phyloP scores from a whole-genome alignment of 2,888 invertebrate genomes.

The Hemistola chrysoprasaria region DNA sequence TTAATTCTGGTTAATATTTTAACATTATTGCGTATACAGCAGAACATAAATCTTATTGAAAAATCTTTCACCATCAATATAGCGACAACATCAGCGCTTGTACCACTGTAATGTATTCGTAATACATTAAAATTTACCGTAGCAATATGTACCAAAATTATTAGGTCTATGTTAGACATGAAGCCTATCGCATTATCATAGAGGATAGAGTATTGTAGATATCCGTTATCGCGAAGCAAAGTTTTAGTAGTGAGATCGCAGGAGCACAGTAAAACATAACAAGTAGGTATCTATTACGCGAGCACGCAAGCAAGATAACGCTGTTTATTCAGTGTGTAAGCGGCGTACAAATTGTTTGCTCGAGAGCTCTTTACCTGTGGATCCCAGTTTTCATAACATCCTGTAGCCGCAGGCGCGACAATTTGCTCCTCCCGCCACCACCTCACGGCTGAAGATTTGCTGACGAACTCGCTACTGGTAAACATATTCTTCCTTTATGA shows the following conservation, averaged over 20 bases:
- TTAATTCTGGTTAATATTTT: too few relatives aligned
- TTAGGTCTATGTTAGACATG: too few relatives aligned
- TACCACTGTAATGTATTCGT: too few relatives aligned
- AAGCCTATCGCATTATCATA: conserved; percentile 7
- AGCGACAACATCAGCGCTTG: too few relatives aligned
- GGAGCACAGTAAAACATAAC: conserved; percentile 46
- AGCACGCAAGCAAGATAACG: conserved; percentile 52
- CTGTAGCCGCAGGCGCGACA: conserved; percentile 68
- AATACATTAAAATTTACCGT: too few relatives aligned
- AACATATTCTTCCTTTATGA: conserved; percentile 61
- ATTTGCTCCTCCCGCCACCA: conserved; percentile 61
- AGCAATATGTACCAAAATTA: too few relatives aligned
- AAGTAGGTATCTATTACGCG: conserved; percentile 49
- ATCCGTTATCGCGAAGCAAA: conserved; percentile 20
- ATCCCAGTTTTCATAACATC: conserved; percentile 69
- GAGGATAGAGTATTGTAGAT: conserved; percentile 1
- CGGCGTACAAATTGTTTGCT: conserved; percentile 76
- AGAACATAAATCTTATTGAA: too few relatives aligned
- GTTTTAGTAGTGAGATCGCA: conserved; percentile 34
- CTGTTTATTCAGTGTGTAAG: conserved; percentile 72
- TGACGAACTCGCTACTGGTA: conserved; percentile 56
- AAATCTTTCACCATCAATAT: too few relatives aligned
- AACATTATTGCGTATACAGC: too few relatives aligned
- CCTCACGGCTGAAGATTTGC: conserved; percentile 57
- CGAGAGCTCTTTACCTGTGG: conserved; percentile 65